Conservation (phyloP, 1,140 invertebrate species). For the Mya arenaria region DNA sequence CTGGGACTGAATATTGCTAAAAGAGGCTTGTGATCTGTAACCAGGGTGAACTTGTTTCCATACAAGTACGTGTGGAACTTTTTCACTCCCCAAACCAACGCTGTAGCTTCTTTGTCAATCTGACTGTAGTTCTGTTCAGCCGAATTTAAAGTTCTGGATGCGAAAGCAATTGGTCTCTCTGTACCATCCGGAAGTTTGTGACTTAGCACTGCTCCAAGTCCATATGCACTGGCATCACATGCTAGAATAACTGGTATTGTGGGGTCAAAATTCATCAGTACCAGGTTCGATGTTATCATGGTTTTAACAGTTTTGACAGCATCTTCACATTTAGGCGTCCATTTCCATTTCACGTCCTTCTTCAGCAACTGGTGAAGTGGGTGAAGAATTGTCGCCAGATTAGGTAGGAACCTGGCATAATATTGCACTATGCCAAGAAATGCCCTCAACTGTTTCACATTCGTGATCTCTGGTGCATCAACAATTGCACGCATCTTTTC, state of each 20-base stretch:
- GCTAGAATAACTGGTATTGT: conserved; percentile 69
- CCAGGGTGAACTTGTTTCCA: conserved; percentile 80
- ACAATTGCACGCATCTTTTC: conserved; percentile 57
- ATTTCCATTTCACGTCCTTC: conserved; percentile 42
- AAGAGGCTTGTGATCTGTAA: conserved; percentile 81
- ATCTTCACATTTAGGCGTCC: conserved; percentile 9
- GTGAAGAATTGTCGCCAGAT: conserved; percentile 4
- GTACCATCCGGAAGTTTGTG: conserved; percentile 77
- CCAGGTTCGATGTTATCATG: conserved; percentile 44
- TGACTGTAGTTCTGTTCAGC: conserved; percentile 83
- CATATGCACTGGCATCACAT: conserved; percentile 82
- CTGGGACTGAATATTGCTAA: conserved; percentile 78
- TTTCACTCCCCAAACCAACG: conserved; percentile 79
- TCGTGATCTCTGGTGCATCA: conserved; percentile 27
- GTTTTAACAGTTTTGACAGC: conserved; percentile 50
- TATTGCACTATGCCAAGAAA: conserved; percentile 61
- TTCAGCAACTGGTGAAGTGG: conserved; percentile 54
- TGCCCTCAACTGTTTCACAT: conserved; percentile 45
- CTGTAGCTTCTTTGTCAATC: conserved; percentile 83
- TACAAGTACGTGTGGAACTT: conserved; percentile 80
- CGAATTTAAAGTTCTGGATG: conserved; percentile 77
- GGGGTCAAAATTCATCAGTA: conserved; percentile 56
- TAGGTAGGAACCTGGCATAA: conserved; percentile 55
- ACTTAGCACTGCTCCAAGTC: conserved; percentile 81
- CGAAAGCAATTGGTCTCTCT: conserved; percentile 81